Base-by-base conservation (phyloP, 1,140 invertebrate genomes). In the Scaptomyza graminum region DNA sequence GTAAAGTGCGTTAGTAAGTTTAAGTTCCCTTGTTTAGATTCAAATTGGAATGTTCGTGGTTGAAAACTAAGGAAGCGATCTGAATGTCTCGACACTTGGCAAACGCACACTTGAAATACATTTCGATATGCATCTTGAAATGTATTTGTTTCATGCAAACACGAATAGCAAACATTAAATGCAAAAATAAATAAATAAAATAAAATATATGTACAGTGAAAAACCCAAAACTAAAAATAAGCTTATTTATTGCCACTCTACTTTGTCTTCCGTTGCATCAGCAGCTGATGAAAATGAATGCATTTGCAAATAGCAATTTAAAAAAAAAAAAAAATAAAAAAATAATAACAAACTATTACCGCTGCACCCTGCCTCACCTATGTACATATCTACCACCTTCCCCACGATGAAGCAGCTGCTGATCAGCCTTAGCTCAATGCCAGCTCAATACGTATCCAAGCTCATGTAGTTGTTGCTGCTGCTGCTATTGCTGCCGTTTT, bases 191-290 rank as follows among this genome's bases (percentile, higher is more conserved):
- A 54, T 9, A 37, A 5, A 54, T 22, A n/a, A 6, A 43, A 28
- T 15, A 28, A 8, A 3, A 22, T 22, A 47, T 6, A 43, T 22
- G 55, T 44, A 63, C 25, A 57, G 43, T 64, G 39, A 55, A 44
- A 63, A 70, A 72, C 31, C 72, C 2, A 22, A 56, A 79, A 81
- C 79, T 82, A 82, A 78, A 74, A 74, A 82, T 82, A 78, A 77
- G 65, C 54, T 75, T 70, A 77, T 82, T 82, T 82, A 78, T 83
- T 82, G 79, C 49, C 63, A 31, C 25, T 69, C 77, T 73, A 74
- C 60, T 83, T 76, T 85, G 76, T 80, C 74, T 80, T 85, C 74
- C 79, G 78, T 70, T 79, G 76, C 80, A 82, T 34, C 68, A 65
- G 46, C 47, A 50, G 61, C 49, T 72, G 76, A 65, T 80, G 73